A percentile compares a stretch with the other conserved stretches of the same genome.
These are phyloP conservation scores for Halichoeres trimaculatus DNA, from an alignment of 2,113 vertebrate species.

Conservation along the genomic window DNA sequence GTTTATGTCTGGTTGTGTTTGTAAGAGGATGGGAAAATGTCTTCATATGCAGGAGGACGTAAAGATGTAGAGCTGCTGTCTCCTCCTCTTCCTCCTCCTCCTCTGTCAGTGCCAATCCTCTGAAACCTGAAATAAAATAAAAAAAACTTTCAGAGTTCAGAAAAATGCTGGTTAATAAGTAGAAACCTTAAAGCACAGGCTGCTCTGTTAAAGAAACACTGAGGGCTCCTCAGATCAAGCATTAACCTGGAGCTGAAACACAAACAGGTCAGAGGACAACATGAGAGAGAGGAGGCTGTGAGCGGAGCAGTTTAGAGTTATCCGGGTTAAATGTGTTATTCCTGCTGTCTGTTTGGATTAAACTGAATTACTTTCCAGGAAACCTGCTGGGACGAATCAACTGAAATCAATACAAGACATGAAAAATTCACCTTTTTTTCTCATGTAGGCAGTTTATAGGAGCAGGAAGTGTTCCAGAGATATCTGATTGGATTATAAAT, in stretches of 20 bases:
- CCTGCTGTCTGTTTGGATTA: constrained; percentile 70
- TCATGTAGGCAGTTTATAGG: constrained; percentile 42
- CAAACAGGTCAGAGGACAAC: constrained; percentile 61
- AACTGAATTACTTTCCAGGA: constrained; percentile 60
- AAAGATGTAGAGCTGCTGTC: constrained; percentile 9
- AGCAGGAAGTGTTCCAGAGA: constrained; percentile 12
- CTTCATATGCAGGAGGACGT: constrained; percentile 71
- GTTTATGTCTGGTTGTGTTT: not conserved
- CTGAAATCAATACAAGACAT: constrained; percentile 65
- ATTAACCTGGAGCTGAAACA: constrained; percentile 54
- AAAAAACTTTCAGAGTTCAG: not conserved
- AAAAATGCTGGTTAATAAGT: not conserved
- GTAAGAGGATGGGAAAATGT: constrained; percentile 52
- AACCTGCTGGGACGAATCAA: constrained; percentile 66
- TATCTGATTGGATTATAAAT: constrained; percentile 52
- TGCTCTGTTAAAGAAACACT: constrained; percentile 52
- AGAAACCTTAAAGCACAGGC: constrained; percentile 22
- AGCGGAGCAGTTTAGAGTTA: constrained; percentile 57
- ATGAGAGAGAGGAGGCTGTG: constrained; percentile 50
- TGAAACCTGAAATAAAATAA: constrained; percentile 3
- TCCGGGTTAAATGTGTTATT: constrained; percentile 72
- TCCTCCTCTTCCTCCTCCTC: not conserved
- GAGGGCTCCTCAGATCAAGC: constrained; percentile 57
- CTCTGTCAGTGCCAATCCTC: constrained; percentile 1
- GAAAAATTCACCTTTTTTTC: constrained; percentile 49